Percentiles rank a stretch among this genome's conserved stretches.
Conservation (phyloP, 2,113 vertebrate genomes). For the Pseudopipra pipra region DNA sequence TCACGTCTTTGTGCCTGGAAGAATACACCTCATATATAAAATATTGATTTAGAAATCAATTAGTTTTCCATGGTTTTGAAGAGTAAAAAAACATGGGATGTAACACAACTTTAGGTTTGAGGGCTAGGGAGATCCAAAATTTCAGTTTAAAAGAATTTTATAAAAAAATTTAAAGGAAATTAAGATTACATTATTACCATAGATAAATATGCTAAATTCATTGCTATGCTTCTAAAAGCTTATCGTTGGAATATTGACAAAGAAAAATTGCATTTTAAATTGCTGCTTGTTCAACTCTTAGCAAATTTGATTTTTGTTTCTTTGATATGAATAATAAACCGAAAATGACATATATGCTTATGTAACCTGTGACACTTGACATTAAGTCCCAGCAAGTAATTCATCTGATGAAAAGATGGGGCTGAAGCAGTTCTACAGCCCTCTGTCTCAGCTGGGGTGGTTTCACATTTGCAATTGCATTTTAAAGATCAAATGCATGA, state of each 20-base stretch:
- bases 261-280: background rate
- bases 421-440: background rate
- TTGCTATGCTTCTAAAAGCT: background rate
- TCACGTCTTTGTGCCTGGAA: background rate
- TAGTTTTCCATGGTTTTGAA: background rate
- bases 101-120: background rate
- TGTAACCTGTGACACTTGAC: background rate
- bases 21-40: background rate
- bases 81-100: background rate
- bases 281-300: background rate
- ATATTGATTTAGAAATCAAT: background rate
- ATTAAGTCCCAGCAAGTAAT: background rate
- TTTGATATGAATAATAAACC: background rate
- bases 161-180: background rate
- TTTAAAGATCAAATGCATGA: slow-evolving; percentile 56
- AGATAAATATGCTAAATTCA: background rate
- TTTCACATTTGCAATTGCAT: background rate
- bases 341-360: background rate
- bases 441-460: background rate
- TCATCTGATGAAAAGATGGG: background rate
- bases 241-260: background rate
- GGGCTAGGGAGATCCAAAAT: background rate
- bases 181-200: background rate
- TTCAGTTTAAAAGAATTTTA: background rate
- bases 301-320: background rate